phyloP scores from a whole-genome alignment of 2,797 vertebrate species.

The Buceros bicornis region DNA sequence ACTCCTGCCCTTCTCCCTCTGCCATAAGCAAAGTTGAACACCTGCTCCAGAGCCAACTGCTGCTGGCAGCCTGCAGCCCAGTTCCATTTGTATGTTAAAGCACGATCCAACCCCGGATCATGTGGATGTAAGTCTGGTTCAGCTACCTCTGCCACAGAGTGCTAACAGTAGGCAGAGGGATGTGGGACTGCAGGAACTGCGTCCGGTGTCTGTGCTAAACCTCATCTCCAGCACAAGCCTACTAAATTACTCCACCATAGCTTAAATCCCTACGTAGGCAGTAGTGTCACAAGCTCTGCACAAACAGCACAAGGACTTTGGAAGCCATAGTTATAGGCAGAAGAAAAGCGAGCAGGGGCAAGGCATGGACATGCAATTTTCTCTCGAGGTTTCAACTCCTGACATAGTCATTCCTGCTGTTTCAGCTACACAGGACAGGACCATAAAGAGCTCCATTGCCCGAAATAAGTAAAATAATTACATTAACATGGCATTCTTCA shows the following conservation, averaged over 20 bases:
- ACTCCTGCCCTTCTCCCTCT: not conserved
- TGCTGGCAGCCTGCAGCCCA: not conserved
- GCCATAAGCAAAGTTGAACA: not conserved
- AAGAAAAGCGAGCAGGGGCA: not conserved
- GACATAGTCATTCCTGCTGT: not conserved
- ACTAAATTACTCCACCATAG: not conserved
- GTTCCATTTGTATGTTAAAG: not conserved
- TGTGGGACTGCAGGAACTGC: fast-evolving
- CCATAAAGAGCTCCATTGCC: not conserved
- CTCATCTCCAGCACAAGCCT: not conserved
- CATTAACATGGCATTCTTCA: not conserved
- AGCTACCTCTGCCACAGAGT: not conserved
- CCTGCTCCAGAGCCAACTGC: not conserved
- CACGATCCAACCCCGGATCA: not conserved
- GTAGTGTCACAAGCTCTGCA: not conserved
- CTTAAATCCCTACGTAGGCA: fast-evolving
- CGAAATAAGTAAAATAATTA: not conserved
- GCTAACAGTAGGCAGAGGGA: fast-evolving
- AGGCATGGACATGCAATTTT: not conserved
- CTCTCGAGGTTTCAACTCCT: not conserved
- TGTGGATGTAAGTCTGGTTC: not conserved
- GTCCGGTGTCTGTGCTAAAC: not conserved
- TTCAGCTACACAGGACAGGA: not conserved
- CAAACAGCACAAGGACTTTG: not conserved
- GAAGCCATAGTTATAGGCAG: not conserved